Evolutionary conservation across 2,113 vertebrate species (phyloP).

Genomic region (Callaeas wilsoni): DNA sequence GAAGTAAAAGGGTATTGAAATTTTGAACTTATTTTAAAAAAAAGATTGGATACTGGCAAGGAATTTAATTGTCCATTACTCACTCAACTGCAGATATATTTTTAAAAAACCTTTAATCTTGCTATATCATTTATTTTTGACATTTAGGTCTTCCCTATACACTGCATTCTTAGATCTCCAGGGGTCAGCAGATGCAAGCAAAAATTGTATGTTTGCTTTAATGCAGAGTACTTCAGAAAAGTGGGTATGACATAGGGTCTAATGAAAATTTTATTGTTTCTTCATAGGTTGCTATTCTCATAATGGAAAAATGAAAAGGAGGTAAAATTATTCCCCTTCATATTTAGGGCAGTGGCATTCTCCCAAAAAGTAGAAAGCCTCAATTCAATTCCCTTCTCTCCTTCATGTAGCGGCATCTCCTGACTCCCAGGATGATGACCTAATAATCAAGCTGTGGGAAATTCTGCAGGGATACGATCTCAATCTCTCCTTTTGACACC

Average conservation of each 20-base stretch:
- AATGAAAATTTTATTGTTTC: not conserved
- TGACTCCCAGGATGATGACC: not conserved
- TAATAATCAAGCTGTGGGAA: conserved; percentile 31
- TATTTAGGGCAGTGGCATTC: not conserved
- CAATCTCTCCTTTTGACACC: conserved; percentile 14
- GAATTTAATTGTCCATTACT: not conserved
- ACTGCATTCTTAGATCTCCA: not conserved
- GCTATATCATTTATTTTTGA: not conserved
- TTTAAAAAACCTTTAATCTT: not conserved
- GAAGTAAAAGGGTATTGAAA: not conserved
- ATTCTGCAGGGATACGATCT: not conserved
- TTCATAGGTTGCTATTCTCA: not conserved
- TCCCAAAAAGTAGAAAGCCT: not conserved
- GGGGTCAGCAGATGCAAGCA: not conserved
- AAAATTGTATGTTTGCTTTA: not conserved
- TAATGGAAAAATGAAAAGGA: not conserved
- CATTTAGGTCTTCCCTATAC: not conserved
- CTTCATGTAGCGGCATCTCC: not conserved
- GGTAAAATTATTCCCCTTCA: not conserved
- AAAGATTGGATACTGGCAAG: not conserved
- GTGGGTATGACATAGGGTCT: not conserved
- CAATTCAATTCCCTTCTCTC: not conserved
- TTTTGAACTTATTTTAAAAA: not conserved
- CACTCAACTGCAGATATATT: not conserved
- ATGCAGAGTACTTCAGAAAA: not conserved